Percentiles rank a stretch among this genome's conserved stretches.
Evolutionary conservation across 1,140 invertebrate species (phyloP).

Genomic region (Rhynchophorus ferrugineus): DNA sequence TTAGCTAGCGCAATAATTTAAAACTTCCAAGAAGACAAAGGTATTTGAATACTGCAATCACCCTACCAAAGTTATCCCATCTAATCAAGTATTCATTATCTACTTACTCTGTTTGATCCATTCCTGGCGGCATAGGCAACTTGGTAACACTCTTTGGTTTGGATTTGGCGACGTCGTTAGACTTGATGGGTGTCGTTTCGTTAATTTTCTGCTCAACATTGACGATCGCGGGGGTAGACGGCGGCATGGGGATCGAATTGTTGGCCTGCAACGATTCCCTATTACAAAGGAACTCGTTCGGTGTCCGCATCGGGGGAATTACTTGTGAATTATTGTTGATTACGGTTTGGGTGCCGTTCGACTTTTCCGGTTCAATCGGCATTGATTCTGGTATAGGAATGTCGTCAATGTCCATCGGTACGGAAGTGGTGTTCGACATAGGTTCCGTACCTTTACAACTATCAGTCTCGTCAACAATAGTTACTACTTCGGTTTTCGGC

Average conservation of each 20-base stretch:
- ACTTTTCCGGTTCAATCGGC: constrained; percentile 10
- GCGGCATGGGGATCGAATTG: constrained; percentile 11
- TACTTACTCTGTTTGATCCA: constrained; percentile 55
- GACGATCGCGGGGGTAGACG: constrained; percentile 6
- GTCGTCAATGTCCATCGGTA: constrained; percentile 38
- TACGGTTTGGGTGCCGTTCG: constrained; percentile 25
- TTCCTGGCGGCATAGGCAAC: constrained; percentile 77
- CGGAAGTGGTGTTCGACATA: constrained; percentile 14
- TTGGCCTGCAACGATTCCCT: neutral
- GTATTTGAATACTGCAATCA: too few relatives aligned
- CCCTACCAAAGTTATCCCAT: too few relatives aligned
- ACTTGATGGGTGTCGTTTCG: constrained; percentile 5
- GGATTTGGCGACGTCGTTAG: constrained; percentile 11
- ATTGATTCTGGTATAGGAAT: constrained; percentile 29
- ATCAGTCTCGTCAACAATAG: constrained; percentile 26
- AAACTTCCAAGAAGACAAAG: too few relatives aligned
- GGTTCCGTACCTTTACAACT: constrained; percentile 1
- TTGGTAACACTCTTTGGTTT: constrained; percentile 63
- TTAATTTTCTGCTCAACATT: constrained; percentile 1
- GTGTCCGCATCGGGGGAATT: neutral
- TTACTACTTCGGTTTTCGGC: constrained; percentile 12
- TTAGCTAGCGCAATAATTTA: too few relatives aligned
- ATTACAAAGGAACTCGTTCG: neutral
- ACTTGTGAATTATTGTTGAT: constrained; percentile 10
- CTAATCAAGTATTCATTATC: too few relatives aligned